A percentile compares a stretch with the other conserved stretches of the same genome.
phyloP scores from a whole-genome alignment of 37 sponge, comb jelly and placozoan species.

The Amphimedon queenslandica region DNA sequence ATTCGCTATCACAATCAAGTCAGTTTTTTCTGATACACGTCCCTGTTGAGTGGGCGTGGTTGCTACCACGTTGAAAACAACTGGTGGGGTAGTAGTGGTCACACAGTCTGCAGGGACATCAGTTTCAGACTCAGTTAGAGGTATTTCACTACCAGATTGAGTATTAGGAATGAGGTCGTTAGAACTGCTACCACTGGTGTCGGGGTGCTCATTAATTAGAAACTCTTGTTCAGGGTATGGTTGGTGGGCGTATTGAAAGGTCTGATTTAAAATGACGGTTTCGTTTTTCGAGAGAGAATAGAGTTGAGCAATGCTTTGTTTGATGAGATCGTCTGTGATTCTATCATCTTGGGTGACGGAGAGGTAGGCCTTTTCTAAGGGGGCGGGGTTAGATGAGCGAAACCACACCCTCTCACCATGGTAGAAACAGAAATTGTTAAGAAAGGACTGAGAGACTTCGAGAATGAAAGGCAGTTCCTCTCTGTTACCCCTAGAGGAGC shows the following conservation, averaged over 20 bases:
- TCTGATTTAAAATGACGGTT: constrained; percentile 18
- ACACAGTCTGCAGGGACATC: neutral
- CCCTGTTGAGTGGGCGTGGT: constrained; percentile 45
- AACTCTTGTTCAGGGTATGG: no score
- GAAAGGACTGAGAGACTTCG: constrained; percentile 30
- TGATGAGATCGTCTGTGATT: neutral
- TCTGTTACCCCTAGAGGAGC: neutral
- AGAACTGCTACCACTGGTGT: neutral
- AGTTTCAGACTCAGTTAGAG: neutral
- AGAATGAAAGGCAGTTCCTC: neutral
- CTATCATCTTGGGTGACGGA: neutral
- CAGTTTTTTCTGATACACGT: constrained; percentile 30
- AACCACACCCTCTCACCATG: constrained; percentile 54
- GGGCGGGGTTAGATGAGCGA: constrained; percentile 12
- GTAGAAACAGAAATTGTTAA: constrained; percentile 27
- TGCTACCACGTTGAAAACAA: constrained; percentile 28
- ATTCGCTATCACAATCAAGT: constrained; percentile 19
- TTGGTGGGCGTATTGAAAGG: constrained; percentile 6
- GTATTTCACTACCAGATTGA: neutral
- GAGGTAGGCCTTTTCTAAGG: constrained; percentile 29
- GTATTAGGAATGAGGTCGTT: neutral
- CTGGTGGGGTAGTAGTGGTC: neutral
- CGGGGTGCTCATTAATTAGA: no score
- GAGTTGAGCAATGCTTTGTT: constrained; percentile 21
- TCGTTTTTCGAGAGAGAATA: neutral